phyloP scores from a whole-genome alignment of 1,140 invertebrate species.

The Battus philenor region DNA sequence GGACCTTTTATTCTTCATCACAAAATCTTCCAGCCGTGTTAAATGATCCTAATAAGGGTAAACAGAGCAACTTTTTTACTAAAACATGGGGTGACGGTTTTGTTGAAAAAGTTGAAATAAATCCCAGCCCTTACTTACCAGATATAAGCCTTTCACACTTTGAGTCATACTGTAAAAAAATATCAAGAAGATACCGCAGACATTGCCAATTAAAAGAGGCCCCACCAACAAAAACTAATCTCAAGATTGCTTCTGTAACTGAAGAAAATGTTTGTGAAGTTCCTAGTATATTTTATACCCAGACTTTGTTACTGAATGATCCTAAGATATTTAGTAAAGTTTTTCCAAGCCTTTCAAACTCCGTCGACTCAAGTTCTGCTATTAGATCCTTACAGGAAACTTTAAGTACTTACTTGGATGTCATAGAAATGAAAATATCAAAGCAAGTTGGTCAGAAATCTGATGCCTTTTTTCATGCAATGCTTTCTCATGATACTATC shows the following conservation, averaged over 20 bases:
- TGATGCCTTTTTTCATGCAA: slow-evolving; percentile 96
- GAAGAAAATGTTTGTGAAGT: slow-evolving; percentile 76
- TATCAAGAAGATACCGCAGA: slow-evolving; percentile 79
- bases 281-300: slow-evolving; percentile 92
- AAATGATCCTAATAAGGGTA: slow-evolving; percentile 95
- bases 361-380: slow-evolving; percentile 57
- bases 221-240: slow-evolving; percentile 45
- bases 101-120: slow-evolving; percentile 87
- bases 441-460: slow-evolving; percentile 97
- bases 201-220: slow-evolving; percentile 75
- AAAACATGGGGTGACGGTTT: slow-evolving; percentile 98
- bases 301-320: slow-evolving; percentile 88
- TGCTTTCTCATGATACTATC: slow-evolving; percentile 96
- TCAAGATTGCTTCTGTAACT: slow-evolving; percentile 31
- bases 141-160: slow-evolving; percentile 91
- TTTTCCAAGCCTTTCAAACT: slow-evolving; percentile 80
- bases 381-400: slow-evolving; percentile 78
- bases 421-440: slow-evolving; percentile 96
- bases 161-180: slow-evolving; percentile 90
- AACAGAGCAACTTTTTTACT: slow-evolving; percentile 95
- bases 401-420: slow-evolving; percentile 95
- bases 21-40: slow-evolving; percentile 97
- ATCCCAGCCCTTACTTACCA: slow-evolving; percentile 87
- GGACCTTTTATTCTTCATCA: slow-evolving; percentile 88
- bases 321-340: slow-evolving; percentile 90